A percentile compares a stretch with the other conserved stretches of the same genome.
phyloP scores from a whole-genome alignment of 2,888 invertebrate genomes.

The Platycnemis pennipes region DNA sequence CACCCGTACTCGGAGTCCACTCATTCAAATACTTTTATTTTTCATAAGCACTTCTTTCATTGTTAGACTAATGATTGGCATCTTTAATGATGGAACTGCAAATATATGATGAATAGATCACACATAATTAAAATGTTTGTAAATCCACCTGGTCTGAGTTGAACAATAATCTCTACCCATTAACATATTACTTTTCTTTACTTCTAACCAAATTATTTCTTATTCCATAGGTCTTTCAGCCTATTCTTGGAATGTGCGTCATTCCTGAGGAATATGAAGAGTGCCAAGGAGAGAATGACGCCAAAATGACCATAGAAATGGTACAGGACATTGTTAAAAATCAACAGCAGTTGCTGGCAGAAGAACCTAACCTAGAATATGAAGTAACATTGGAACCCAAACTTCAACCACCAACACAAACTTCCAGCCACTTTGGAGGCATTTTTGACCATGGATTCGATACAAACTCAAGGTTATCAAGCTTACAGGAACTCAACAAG shows the following conservation, averaged over 20 bases:
- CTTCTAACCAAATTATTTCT: no score
- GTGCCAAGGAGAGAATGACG: conserved; percentile 71
- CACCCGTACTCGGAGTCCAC: no score
- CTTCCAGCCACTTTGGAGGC: neutral
- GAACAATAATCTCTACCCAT: no score
- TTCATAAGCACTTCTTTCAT: no score
- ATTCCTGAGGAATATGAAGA: conserved; percentile 76
- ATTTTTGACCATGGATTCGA: neutral
- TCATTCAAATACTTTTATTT: no score
- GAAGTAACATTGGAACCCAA: neutral
- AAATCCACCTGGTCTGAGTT: no score
- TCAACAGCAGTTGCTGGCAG: neutral
- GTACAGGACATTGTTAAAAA: neutral
- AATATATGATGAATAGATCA: no score
- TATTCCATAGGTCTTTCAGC: conserved; percentile 75
- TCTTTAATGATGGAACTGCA: no score
- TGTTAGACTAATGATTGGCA: no score
- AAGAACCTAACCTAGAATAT: conserved; percentile 43
- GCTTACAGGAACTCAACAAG: neutral
- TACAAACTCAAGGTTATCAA: neutral
- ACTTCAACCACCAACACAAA: neutral
- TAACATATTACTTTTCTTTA: no score
- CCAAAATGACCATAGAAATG: neutral
- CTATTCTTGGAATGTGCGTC: conserved; percentile 76
- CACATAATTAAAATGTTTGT: no score